Evolutionary conservation across 2,113 vertebrate species (phyloP), one percentile per base, ranked within the genome.

Genomic region (Salminus brasiliensis): DNA sequence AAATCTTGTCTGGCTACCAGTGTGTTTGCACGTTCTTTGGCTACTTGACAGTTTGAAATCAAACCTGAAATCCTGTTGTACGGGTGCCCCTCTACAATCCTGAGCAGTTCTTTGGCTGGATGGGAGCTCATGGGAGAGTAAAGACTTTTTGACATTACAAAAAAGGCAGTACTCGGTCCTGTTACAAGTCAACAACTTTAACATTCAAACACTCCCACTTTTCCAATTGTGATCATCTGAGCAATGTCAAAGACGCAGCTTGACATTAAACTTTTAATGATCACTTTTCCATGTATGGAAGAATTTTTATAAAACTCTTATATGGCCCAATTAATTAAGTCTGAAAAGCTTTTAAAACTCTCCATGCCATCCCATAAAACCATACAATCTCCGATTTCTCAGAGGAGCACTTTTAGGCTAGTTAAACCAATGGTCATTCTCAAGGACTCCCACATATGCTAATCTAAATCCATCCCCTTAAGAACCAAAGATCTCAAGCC

Each of bases 361-460:
- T 49, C 59, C 65, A 30, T 65, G 78, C 68, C 30, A 39, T 79
- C 49, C 66, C 52, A 66, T 65, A 27, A 62, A 72, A 72, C 30
- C 30, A 72, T 72, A 71, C 52, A 45, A 34, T 73, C 59, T 25
- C 16, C 32, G 18, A 9, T 34, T 27, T 41, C 32, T 59, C 55
- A 30, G 45, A 53, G 21, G 57, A 43, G 59, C 45, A 79, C 45
- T 72, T 65, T 79, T 79, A 55, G 69, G 55, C 57, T 36, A 72
- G 69, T 79, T 79, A 79, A 72, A 55, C 60, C 60, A 55, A 11
- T 72, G 69, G 77, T 79, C 78, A 73, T 73, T 66, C 78, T 66
- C 69, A 79, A 79, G 78, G 78, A 66, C 78, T 65, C 47, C 34
- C 18, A 52, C 57, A 27, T 52, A 29, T 29, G 30, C 21, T 34